Evolutionary conservation across 92 coral and sea anemone genomes (phyloP).

Genomic region (Phenganax marumi): DNA sequence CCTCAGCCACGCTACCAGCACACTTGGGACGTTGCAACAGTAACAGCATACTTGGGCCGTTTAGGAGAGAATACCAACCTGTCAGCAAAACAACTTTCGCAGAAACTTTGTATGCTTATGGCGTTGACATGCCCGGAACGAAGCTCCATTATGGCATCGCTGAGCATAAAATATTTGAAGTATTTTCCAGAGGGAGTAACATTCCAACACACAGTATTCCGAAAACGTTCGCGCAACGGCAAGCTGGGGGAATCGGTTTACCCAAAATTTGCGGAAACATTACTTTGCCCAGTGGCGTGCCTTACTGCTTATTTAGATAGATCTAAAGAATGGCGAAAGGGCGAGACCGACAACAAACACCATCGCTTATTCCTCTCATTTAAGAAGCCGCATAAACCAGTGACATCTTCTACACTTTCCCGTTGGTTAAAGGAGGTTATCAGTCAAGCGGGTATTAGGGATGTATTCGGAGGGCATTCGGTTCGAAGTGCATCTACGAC

Average conservation of each 20-base stretch:
- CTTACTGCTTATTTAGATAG: too few species aligned
- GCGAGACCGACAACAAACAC: neutral
- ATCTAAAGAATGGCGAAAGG: too few species aligned
- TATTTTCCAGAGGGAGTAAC: too few species aligned
- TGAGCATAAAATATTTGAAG: too few species aligned
- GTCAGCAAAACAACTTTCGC: neutral
- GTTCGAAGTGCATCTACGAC: constrained; percentile 45
- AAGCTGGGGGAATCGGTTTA: too few species aligned
- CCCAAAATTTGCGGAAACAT: too few species aligned
- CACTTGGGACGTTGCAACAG: too few species aligned
- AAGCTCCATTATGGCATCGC: neutral
- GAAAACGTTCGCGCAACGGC: too few species aligned
- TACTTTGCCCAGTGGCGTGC: too few species aligned
- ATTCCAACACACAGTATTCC: too few species aligned
- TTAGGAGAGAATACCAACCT: neutral
- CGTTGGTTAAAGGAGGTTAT: constrained; percentile 43
- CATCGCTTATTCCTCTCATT: constrained; percentile 21
- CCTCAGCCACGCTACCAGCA: neutral
- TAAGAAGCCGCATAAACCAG: constrained; percentile 32
- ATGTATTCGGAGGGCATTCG: constrained; percentile 42
- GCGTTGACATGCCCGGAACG: neutral
- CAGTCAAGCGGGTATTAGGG: constrained; percentile 24
- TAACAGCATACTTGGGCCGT: too few species aligned
- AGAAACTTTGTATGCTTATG: neutral
- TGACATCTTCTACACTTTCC: constrained; percentile 27